Evolutionary conservation across 2,888 invertebrate genomes (phyloP).

Genomic region (Dorcus parallelipipedus): DNA sequence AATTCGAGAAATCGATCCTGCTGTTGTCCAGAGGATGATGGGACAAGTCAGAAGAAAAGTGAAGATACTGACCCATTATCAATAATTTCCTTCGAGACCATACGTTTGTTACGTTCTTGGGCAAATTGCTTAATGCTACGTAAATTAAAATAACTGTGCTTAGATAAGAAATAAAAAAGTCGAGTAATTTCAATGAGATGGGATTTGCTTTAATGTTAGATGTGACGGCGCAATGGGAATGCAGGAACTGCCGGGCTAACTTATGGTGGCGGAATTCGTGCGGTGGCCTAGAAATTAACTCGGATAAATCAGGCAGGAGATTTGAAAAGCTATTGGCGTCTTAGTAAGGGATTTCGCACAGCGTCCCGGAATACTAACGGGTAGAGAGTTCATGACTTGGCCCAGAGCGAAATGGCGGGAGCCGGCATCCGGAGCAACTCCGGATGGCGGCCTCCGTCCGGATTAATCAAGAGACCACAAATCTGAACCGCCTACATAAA

Average conservation of each 20-base stretch:
- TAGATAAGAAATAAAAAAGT: no score
- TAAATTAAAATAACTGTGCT: no score
- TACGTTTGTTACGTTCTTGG: no score
- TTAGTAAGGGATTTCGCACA: slow-evolving; percentile 32
- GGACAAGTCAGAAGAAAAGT: neutral
- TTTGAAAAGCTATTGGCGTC: slow-evolving; percentile 39
- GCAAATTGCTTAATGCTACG: no score
- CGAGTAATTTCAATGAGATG: no score
- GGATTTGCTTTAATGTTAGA: no score
- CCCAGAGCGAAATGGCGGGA: slow-evolving; percentile 25
- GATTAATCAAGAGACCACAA: slow-evolving; percentile 46
- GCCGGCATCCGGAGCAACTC: slow-evolving; percentile 30
- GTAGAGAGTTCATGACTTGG: slow-evolving; percentile 23
- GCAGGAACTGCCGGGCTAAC: slow-evolving; percentile 15
- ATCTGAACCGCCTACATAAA: slow-evolving; percentile 45
- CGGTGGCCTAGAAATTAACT: slow-evolving; percentile 35
- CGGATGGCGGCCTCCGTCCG: slow-evolving; percentile 3
- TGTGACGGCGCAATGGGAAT: neutral
- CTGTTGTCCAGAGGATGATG: neutral
- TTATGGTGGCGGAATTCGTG: slow-evolving; percentile 5
- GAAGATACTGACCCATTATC: neutral
- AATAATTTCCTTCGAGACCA: neutral
- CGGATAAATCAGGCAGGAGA: slow-evolving; percentile 42
- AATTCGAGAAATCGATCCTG: neutral
- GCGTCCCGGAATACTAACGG: slow-evolving; percentile 34